Conservation (phyloP, 92 coral and sea anemone species). For the Heliopora coerulea region DNA sequence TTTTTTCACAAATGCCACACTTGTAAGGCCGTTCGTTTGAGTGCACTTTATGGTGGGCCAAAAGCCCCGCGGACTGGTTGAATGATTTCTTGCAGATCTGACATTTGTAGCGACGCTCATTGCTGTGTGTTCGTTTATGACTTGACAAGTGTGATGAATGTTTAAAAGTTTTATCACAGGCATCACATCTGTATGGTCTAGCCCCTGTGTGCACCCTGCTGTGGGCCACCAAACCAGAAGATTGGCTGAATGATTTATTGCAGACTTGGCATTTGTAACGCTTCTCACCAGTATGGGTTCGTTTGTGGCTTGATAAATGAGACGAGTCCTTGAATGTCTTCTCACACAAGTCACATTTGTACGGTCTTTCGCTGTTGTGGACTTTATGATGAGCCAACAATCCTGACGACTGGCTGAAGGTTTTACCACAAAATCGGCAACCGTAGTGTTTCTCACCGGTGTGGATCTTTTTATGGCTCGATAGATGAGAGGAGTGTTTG, state of each 20-base stretch:
- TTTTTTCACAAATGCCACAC: slow-evolving; percentile 16
- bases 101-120: slow-evolving; percentile 45
- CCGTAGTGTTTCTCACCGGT: neutral
- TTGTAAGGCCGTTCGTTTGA: neutral
- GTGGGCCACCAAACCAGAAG: slow-evolving; percentile 41
- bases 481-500: neutral
- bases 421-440: slow-evolving; percentile 4
- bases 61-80: slow-evolving; percentile 42
- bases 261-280: slow-evolving; percentile 40
- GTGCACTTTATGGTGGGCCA: slow-evolving; percentile 43
- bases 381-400: neutral
- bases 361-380: slow-evolving; percentile 47
- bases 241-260: slow-evolving; percentile 44
- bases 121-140: slow-evolving; percentile 30
- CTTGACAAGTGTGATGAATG: slow-evolving; percentile 5
- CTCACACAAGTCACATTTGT: slow-evolving; percentile 39
- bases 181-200: slow-evolving; percentile 40
- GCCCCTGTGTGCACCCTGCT: slow-evolving; percentile 41
- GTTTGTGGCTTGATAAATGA: slow-evolving; percentile 47
- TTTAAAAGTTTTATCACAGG: slow-evolving; percentile 44
- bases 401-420: neutral
- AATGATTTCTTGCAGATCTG: slow-evolving; percentile 44
- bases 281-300: slow-evolving; percentile 45
- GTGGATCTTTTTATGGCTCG: neutral
- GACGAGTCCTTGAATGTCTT: slow-evolving; percentile 21